Evolutionary conservation across 2,797 vertebrate genomes (phyloP).

Genomic region (Emydoidea blandingii): DNA sequence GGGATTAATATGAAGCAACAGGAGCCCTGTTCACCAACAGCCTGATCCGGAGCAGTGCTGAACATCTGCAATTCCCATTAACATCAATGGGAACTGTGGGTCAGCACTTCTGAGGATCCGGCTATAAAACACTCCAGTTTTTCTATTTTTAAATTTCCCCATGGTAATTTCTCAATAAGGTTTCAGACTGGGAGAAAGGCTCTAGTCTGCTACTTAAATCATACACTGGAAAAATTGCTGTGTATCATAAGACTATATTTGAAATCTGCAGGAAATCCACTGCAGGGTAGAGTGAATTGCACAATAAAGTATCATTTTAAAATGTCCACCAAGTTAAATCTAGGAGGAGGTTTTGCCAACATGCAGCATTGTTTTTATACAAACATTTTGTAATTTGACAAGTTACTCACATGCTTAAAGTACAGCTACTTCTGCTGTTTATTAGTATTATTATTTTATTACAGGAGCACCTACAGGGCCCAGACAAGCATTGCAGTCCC

Average conservation of each 20-base stretch:
- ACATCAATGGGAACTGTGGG: background rate
- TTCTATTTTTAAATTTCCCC: background rate
- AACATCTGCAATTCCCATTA: background rate
- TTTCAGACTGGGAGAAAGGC: constrained; percentile 31
- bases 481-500: background rate
- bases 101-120: constrained; percentile 1
- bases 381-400: background rate
- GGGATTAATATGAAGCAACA: constrained; percentile 61
- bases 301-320: background rate
- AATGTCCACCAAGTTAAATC: background rate
- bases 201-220: constrained; percentile 28
- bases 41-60: constrained; percentile 41
- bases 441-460: background rate
- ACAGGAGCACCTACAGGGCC: rapidly evolving
- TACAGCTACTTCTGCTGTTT: background rate
- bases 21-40: constrained; percentile 51
- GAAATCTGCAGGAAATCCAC: background rate
- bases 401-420: rapidly evolving
- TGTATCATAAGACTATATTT: background rate
- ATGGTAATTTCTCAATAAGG: background rate
- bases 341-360: background rate
- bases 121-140: background rate
- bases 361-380: background rate
- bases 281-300: constrained; percentile 27
- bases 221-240: background rate